These are phyloP conservation scores for Thamnophis sirtalis DNA, from an alignment of 2,113 vertebrate genomes.

Conservation along the genomic window DNA sequence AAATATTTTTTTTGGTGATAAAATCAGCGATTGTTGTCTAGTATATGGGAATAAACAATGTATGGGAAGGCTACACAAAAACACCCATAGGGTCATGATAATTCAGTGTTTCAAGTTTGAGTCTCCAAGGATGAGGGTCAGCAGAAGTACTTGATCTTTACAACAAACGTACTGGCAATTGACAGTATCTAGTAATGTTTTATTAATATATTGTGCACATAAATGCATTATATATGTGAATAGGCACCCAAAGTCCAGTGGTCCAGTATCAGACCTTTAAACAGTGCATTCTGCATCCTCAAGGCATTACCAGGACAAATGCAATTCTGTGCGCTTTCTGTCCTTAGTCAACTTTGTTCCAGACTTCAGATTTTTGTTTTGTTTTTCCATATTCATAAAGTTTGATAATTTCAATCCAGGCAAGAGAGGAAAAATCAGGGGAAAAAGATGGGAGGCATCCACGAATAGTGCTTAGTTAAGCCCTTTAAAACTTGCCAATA, in stretches of 20 bases:
- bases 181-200: neutral
- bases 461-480: neutral
- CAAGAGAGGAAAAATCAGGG: neutral
- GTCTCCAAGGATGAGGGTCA: neutral
- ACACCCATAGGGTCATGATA: neutral
- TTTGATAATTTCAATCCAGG: neutral
- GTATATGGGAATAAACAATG: neutral
- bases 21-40: neutral
- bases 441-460: accelerated
- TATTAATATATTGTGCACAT: neutral
- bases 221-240: neutral
- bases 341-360: neutral
- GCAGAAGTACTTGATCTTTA: neutral
- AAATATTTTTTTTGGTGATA: neutral
- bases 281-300: neutral
- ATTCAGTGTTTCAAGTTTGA: neutral
- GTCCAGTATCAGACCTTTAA: neutral
- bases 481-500: neutral
- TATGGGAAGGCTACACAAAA: neutral
- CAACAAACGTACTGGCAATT: neutral
- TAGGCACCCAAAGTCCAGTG: neutral
- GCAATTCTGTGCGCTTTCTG: too few species aligned
- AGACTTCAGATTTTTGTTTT: too few species aligned
- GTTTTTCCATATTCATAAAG: neutral
- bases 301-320: neutral